Evolutionary conservation across 1,140 invertebrate species (phyloP), one percentile per base, ranked within the genome.

Genomic region (Drosophila yakuba): DNA sequence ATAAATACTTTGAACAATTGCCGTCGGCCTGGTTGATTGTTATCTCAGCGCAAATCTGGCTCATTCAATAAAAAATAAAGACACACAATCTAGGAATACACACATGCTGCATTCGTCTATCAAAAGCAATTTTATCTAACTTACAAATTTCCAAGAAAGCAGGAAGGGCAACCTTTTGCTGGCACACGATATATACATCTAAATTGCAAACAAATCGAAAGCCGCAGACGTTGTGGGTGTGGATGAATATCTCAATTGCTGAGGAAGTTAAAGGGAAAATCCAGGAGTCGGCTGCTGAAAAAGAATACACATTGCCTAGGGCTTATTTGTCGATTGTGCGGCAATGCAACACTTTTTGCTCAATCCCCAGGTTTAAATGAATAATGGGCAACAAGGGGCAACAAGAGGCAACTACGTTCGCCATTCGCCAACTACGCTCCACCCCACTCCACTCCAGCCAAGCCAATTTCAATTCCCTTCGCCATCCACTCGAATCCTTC

Each of bases 51-150:
- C 62, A 80, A 85, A 84, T 84, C 78, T 85, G 80, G 64, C 60
- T 78, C 74, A 78, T 88, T 85, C 66, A 82, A 82, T 82, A 64
- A 78, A 78, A 78, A 74, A 77, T 74, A 81, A 78, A 73, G 77
- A 76, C 50, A 76, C 45, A 56, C 58, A 68, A 72, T 32, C 47
- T 15, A 20, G 32, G 17, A 23, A 44, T 14, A n/a, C 41, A 67
- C 10, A 35, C 48, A 20, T 43, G 41, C 78, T 74, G 59, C 68
- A 54, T 62, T 57, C 66, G 56, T 56, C 60, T 67, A 62, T 59
- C 43, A 57, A 62, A 84, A 80, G 44, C 72, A 84, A 83, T 84
- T 73, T 54, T 39, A 81, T 39, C 63, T 86, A 72, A 66, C 69
- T 74, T 66, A 62, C 45, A 71, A 72, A 69, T 80, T 69, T 61